Evolutionary conservation across 2,113 vertebrate species (phyloP), one percentile per base, ranked within the genome.

Genomic region (Channa maculata): DNA sequence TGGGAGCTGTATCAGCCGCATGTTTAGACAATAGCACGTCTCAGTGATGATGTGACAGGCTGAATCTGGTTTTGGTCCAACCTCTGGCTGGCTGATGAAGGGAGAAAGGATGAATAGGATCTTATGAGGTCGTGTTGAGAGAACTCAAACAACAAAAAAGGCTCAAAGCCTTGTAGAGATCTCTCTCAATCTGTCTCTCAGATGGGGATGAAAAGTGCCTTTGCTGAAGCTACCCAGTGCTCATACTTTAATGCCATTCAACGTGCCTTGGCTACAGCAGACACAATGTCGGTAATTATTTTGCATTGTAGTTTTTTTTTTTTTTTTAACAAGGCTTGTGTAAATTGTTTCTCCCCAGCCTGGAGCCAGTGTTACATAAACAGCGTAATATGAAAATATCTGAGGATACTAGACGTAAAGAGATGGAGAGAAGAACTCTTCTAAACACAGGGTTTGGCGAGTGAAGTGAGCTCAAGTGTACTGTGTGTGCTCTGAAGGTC

Each of bases 51-150:
- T 80, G 81, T 87, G 86, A 88, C 82, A 77, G 75, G 55, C 64
- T 71, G 46, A 75, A 77, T 88, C 76, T 88, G 82, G 84, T 85
- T 73, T 38, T 11, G 68, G 67, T 78, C 73, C 83, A 77, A 80
- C 59, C 58, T 36, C 70, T 76, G 75, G 61, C 71, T 77, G 67
- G 62, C 43, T 80, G 80, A 84, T 82, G 65, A 86, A 75, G 59
- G 53, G 49, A 78, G 76, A 50, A n/a, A 64, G 75, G 49, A 89
- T 90, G 84, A 90, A 88, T 83, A 44, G 64, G 87, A 66, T 88
- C 77, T 79, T 67, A 86, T 86, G 78, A 67, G 75, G 84, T 86
- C 57, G 71, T 59, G 77, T 49, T 80, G 83, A 74, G 70, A 84
- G 76, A 89, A 63, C 75, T 81, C 61, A 71, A 89, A 86, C 1